phyloP scores from a whole-genome alignment of 2,797 vertebrate genomes.

The Pangasius macronema region DNA sequence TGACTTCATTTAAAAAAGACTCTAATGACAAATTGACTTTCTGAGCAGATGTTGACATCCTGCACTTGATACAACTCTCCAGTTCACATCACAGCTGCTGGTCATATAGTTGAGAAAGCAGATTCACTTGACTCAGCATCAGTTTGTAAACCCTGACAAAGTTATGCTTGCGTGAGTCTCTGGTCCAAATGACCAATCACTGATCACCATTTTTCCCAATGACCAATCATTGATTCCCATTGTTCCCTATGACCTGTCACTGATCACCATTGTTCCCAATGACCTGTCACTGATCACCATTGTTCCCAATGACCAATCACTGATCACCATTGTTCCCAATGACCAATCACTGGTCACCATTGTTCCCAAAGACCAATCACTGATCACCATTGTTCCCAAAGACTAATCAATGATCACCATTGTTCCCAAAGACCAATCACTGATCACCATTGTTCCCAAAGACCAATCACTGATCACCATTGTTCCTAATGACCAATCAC shows the following conservation, averaged over 20 bases:
- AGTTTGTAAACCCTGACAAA: background rate
- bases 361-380: background rate
- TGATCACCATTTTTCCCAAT: too few species aligned
- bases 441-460: too few species aligned
- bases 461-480: background rate
- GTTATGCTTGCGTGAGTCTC: background rate
- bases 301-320: background rate
- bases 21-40: background rate
- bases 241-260: background rate
- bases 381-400: background rate
- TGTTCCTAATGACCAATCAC: background rate
- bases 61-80: background rate
- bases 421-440: background rate
- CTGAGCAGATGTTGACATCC: background rate
- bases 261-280: background rate
- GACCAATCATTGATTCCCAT: background rate
- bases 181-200: background rate
- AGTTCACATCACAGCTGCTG: background rate
- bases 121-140: background rate
- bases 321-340: background rate
- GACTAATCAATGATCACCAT: background rate
- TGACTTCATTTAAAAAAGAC: background rate
- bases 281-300: background rate
- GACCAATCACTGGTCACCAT: background rate
- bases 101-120: background rate